A percentile compares a stretch with the other conserved stretches of the same genome.
phyloP scores from a whole-genome alignment of 2,888 invertebrate genomes.

The Hyppa rectilinea region DNA sequence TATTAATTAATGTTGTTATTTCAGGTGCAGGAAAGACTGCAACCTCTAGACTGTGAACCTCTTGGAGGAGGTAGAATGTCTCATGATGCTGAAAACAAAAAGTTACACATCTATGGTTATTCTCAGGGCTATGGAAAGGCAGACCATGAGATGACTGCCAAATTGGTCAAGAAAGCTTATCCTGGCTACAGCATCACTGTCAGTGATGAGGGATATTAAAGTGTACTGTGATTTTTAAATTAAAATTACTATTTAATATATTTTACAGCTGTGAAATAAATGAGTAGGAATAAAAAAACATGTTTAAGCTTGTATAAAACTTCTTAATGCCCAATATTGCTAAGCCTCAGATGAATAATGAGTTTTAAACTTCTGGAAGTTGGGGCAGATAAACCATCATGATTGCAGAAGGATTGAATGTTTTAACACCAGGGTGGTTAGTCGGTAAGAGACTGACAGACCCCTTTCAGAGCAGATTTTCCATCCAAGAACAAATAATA shows the following conservation, averaged over 20 bases:
- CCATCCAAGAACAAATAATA: too few relatives aligned
- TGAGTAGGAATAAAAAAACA: constrained; percentile 6
- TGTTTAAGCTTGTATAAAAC: neutral
- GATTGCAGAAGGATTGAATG: too few relatives aligned
- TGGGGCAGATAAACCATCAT: too few relatives aligned
- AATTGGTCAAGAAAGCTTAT: constrained; percentile 93
- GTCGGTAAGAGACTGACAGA: too few relatives aligned
- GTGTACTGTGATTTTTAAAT: neutral
- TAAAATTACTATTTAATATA: constrained; percentile 1
- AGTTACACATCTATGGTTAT: constrained; percentile 97
- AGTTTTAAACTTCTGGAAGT: neutral
- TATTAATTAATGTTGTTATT: constrained; percentile 19
- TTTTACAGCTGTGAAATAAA: constrained; percentile 42
- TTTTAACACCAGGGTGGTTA: too few relatives aligned
- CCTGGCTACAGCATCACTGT: constrained; percentile 94
- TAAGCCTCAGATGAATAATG: neutral
- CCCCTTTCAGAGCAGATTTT: too few relatives aligned
- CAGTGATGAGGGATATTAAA: constrained; percentile 96
- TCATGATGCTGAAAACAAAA: constrained; percentile 94
- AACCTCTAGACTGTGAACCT: constrained; percentile 94
- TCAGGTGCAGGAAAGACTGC: constrained; percentile 84
- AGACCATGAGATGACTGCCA: constrained; percentile 95
- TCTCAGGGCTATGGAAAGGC: constrained; percentile 98
- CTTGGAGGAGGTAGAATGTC: constrained; percentile 98
- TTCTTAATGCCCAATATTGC: neutral